Evolutionary conservation across 2,797 vertebrate species (phyloP), one percentile per base, ranked within the genome.

Genomic region (Lates japonicus): DNA sequence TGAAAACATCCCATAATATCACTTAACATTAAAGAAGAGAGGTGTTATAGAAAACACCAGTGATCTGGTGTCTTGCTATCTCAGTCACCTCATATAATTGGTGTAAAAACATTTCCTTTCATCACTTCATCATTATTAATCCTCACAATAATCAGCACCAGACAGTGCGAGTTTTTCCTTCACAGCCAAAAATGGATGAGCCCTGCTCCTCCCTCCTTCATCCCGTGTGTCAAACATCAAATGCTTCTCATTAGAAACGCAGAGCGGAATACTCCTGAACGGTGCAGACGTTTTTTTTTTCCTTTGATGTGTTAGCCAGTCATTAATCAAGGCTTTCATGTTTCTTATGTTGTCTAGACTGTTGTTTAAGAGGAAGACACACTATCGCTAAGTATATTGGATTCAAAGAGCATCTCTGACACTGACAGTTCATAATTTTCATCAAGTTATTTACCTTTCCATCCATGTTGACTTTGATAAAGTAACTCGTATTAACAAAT

Each of bases 221-320:
- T 37, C 78, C 68, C 51, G 41, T 31, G 82, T 75, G 86, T 86
- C 80, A 80, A 81, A 89, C 87, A 86, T 90, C 85, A 90, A 89
- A 91, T 86, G 61, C 71, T 58, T 68, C n/a, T n/a, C 61, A 77
- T 80, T 54, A 37, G 55, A 82, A 29, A 84, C 58, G 39, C 73
- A 14, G 68, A 65, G 76, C 17, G 33, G 52, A 78, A 74, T 16
- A 3, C 76, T 72, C 48, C 80, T 76, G 63, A 78, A 62, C 39
- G 8, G 2, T n/a, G 65, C n/a, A n/a, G n/a, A n/a, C n/a, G n/a
- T n/a, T n/a, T n/a, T n/a, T n/a, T n/a, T n/a, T 3, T 48, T 14
- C 61, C 76, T 85, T 85, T 88, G 75, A 90, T 80, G 84, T 85
- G 76, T 33, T 64, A n/a, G 52, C 59, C 81, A 67, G 57, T 66